Conservation (phyloP, 37 sponge, comb jelly and placozoan genomes). For the Dysidea cf. avara region DNA sequence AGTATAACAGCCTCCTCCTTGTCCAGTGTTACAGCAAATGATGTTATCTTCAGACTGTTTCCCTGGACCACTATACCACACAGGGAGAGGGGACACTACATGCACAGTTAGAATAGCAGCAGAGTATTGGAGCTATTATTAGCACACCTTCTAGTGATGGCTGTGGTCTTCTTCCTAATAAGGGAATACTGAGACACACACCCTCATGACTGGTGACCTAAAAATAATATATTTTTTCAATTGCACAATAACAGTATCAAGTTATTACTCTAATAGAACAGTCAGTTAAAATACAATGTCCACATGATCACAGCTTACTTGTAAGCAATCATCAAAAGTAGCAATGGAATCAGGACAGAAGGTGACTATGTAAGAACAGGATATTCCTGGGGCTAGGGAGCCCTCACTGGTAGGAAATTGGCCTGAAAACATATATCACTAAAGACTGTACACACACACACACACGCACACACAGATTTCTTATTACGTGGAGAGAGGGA, state of each 20-base stretch:
- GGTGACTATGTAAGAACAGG: constrained; percentile 40
- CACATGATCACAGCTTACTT: constrained; percentile 11
- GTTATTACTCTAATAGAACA: neutral
- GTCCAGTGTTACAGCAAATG: no score
- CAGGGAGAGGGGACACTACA: no score
- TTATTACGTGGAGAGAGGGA: no score
- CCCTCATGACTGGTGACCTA: constrained; percentile 62
- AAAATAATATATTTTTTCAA: no score
- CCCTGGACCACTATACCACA: no score
- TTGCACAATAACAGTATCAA: neutral
- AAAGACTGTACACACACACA: neutral
- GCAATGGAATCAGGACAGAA: constrained; percentile 76
- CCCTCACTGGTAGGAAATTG: constrained; percentile 60
- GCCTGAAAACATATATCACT: neutral
- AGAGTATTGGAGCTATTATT: neutral
- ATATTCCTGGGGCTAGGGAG: constrained; percentile 75
- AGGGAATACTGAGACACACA: constrained; percentile 37
- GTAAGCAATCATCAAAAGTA: constrained; percentile 56
- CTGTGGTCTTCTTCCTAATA: constrained; percentile 50
- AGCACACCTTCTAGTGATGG: constrained; percentile 52
- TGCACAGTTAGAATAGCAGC: no score
- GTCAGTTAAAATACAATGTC: neutral
- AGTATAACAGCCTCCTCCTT: no score
- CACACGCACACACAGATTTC: neutral
- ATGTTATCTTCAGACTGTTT: no score